Base-by-base conservation (phyloP, 2,113 vertebrate genomes). In the Scomber colias region DNA sequence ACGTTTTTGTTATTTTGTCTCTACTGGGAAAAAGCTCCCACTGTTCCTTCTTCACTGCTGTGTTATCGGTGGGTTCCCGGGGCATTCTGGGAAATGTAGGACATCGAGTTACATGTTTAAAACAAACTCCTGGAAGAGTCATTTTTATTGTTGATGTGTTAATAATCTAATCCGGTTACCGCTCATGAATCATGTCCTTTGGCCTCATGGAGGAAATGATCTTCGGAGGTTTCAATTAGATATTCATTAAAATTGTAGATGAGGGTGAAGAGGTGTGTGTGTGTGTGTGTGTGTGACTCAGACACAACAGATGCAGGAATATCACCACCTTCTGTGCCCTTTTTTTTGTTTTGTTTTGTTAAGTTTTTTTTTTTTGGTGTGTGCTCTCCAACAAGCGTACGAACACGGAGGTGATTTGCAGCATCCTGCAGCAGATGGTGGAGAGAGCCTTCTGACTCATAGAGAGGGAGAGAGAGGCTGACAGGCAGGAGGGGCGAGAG, bases 361-460 rank as follows among this genome's bases (percentile, higher is more conserved):
- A 2, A 2, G 11, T 27, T 27, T 27, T 27, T 27, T 27, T 27
- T 27, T 27, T 27, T 27, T 21, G 21, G 24, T 27, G 24, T 27
- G 24, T 27, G 19, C 56, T 53, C 45, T 64, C 19, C 44, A 71
- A 84, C 59, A 84, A 77, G 51, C 57, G 72, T 77, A 57, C 21
- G 5, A 11, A 68, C 75, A 79, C 13, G 8, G 24, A 83, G 82
- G 70, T 85, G 70, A 82, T 87, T 63, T 81, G 75, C 76, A 48
- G 63, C 68, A 66, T 76, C 57, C 79, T 87, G 81, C 79, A 77
- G 87, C 81, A 86, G 78, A 85, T 86, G 70, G 81, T 68, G 73
- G 80, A 61, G 84, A 5, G 35, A 82, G 35, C 67, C 69, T 60
- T 64, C 74, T 93, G 90, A 94, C 73, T 91, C 90, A 90, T 7